These are phyloP conservation scores for Pachycephala philippinensis DNA, from an alignment of 2,113 vertebrate species.

Conservation along the genomic window DNA sequence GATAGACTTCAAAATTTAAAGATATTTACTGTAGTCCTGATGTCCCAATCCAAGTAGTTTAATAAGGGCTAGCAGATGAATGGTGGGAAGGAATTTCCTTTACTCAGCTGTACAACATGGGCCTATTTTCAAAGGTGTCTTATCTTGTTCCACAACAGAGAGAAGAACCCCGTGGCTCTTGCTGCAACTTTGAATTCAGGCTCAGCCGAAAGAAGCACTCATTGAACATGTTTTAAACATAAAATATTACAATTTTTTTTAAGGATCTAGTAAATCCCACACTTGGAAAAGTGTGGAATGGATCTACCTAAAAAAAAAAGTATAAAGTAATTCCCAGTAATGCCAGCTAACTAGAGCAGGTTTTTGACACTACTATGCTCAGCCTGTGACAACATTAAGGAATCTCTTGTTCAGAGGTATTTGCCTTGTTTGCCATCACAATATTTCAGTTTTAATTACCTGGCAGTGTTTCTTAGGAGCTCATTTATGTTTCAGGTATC, in stretches of 20 bases:
- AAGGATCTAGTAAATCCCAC: neutral
- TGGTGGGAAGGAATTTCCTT: neutral
- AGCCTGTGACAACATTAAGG: neutral
- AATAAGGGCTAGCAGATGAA: neutral
- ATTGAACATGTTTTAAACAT: neutral
- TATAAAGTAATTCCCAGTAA: neutral
- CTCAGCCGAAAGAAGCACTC: neutral
- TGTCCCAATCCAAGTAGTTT: neutral
- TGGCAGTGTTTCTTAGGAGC: neutral
- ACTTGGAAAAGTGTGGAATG: neutral
- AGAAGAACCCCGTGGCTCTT: neutral
- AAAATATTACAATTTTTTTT: neutral
- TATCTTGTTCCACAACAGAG: neutral
- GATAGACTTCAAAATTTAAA: neutral
- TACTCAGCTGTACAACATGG: neutral
- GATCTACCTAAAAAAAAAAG: neutral
- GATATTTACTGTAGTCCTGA: neutral
- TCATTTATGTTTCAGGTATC: neutral
- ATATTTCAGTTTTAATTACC: neutral
- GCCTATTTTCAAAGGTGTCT: neutral
- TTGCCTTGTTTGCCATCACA: neutral
- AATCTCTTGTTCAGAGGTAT: neutral
- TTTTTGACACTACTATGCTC: fast-evolving
- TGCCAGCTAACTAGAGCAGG: neutral
- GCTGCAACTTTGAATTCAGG: neutral